These are phyloP conservation scores for Aphidius ervi DNA, from an alignment of 1,140 invertebrate species.

Conservation along the genomic window DNA sequence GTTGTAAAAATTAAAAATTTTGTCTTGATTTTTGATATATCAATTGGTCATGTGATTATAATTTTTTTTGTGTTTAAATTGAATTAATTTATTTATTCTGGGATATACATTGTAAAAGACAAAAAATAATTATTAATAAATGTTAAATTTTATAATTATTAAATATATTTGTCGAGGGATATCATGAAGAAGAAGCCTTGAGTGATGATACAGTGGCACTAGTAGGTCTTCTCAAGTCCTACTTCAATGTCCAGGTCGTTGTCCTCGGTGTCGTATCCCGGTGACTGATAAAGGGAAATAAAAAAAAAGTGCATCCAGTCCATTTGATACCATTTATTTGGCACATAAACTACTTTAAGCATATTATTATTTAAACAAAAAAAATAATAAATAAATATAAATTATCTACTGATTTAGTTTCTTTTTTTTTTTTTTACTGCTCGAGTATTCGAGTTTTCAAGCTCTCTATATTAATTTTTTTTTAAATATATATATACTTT, in stretches of 20 bases:
- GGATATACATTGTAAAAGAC: background rate
- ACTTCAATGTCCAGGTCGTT: conserved; percentile 41
- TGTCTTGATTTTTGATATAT: too few species aligned
- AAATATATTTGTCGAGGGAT: background rate
- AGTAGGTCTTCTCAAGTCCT: conserved; percentile 42
- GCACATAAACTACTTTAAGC: background rate
- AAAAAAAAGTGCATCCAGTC: conserved; percentile 49
- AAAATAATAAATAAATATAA: conserved; percentile 3
- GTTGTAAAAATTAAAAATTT: too few species aligned
- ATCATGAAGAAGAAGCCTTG: background rate
- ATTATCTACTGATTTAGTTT: background rate
- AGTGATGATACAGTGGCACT: conserved; percentile 16
- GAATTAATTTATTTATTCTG: background rate
- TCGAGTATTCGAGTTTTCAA: conserved; percentile 15
- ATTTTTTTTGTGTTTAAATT: background rate
- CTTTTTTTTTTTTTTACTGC: background rate
- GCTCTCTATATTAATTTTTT: conserved; percentile 11
- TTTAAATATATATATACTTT: background rate
- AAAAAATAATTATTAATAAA: too few species aligned
- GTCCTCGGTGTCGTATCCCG: conserved; percentile 45
- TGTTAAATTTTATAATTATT: background rate
- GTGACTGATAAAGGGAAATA: conserved; percentile 38
- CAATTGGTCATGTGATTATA: background rate
- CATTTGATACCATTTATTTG: conserved; percentile 14
- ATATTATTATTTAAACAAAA: background rate